These are phyloP conservation scores for Saccostrea cuccullata DNA, from an alignment of 1,140 invertebrate genomes.

Conservation along the genomic window DNA sequence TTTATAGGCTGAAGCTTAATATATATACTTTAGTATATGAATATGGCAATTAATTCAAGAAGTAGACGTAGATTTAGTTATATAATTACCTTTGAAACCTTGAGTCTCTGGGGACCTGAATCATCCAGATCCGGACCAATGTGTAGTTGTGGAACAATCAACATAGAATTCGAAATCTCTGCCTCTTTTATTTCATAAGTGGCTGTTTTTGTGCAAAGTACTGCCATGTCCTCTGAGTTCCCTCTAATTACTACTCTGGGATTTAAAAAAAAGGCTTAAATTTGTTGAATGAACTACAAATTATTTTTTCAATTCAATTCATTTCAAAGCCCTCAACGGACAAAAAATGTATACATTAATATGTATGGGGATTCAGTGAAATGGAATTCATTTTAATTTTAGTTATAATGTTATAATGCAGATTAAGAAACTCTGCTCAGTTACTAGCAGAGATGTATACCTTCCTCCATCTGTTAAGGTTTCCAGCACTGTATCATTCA, in stretches of 20 bases:
- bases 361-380: too few relatives aligned
- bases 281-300: too few relatives aligned
- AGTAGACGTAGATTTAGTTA: neutral
- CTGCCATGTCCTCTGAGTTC: conserved; percentile 85
- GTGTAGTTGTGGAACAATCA: conserved; percentile 86
- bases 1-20: neutral
- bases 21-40: neutral
- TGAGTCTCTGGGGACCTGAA: neutral
- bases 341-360: too few relatives aligned
- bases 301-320: too few relatives aligned
- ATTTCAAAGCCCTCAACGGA: too few relatives aligned
- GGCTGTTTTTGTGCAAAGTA: conserved; percentile 87
- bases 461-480: conserved; percentile 66
- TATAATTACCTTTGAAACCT: neutral
- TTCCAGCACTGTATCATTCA: conserved; percentile 65
- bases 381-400: too few relatives aligned
- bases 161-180: conserved; percentile 92
- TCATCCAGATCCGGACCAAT: conserved; percentile 67
- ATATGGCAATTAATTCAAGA: neutral
- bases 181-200: conserved; percentile 92
- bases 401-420: too few relatives aligned
- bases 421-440: too few relatives aligned
- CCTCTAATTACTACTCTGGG: conserved; percentile 82
- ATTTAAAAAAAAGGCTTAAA: too few relatives aligned
- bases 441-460: conserved; percentile 53